Evolutionary conservation across 2,888 invertebrate species (phyloP).

Genomic region (Aphidoletes aphidimyza): DNA sequence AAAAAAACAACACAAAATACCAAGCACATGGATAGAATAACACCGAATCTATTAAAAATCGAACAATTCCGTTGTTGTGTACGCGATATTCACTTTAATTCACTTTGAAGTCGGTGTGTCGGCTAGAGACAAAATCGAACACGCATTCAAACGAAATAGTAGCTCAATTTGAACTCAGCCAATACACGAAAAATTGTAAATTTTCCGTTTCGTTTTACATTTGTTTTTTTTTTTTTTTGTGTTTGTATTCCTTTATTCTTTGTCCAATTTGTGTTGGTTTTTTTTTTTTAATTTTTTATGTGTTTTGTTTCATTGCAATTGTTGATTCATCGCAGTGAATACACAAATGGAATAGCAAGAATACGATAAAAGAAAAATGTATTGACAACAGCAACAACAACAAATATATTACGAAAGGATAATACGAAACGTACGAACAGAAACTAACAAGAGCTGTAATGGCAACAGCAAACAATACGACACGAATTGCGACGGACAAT

Average conservation of each 20-base stretch:
- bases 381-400: neutral
- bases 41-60: neutral
- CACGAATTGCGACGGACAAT: neutral
- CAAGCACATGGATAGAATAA: no score
- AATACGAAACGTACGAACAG: neutral
- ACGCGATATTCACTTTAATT: neutral
- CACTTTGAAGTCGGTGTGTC: no score
- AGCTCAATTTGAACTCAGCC: neutral
- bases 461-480: neutral
- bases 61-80: neutral
- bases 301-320: neutral
- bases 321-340: conserved; percentile 7
- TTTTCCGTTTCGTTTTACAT: neutral
- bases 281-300: neutral
- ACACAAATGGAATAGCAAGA: neutral
- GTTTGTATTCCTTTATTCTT: neutral
- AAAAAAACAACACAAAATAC: neutral
- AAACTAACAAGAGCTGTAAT: no score
- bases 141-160: neutral
- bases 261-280: no score
- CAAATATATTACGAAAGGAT: neutral
- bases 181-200: neutral
- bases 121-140: neutral
- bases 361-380: neutral
- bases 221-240: neutral